Base-by-base conservation (phyloP, 2,797 vertebrate species). In the Gobionotothen gibberifrons region DNA sequence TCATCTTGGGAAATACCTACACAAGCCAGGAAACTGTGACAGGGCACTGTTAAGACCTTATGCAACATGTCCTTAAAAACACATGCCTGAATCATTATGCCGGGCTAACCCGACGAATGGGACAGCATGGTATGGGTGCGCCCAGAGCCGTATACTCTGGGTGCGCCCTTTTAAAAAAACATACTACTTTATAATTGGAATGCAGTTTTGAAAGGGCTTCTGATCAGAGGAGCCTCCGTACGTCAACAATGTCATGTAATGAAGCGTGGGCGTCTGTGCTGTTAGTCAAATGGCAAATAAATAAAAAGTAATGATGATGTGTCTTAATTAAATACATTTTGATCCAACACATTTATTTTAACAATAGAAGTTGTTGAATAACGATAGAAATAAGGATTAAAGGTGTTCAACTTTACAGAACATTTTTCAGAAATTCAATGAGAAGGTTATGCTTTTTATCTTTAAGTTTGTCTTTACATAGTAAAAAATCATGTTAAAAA, bases 1-100 rank as follows among this genome's bases (percentile, higher is more conserved):
- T 91, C 84, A 90, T 85, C 79, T 81, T 85, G 90, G 93, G 91
- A 92, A 93, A 91, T 86, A 91, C 90, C 90, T 85, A 51, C 42
- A 73, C 19, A 56, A 69, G 85, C 88, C 88, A 91, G 91, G 91
- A 93, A 93, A 90, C 70, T 72, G 82, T 92, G 89, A 93, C 90
- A 67, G 60, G 81, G 76, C 82, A 78, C 59, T 19, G 80, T 74
- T 75, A 36, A 36, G 11, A 56, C 36, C 59, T 92, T 90, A 85
- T 19, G 69, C 82, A 92, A 91, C 81, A 17, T 64, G 78, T 75
- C 68, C 82, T 81, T 52, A 55, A 81, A 89, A 84, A 77, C 78
- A 83, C 74, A 82, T 52, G 44, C 49, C 61, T 85, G 61, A 85
- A 54, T 77, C 52, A 68, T 63, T 51, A 15, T 59, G 64, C 39